A percentile compares a stretch with the other conserved stretches of the same genome.
Conservation (phyloP, 1,140 invertebrate genomes). For the Sycophila sp. region DNA sequence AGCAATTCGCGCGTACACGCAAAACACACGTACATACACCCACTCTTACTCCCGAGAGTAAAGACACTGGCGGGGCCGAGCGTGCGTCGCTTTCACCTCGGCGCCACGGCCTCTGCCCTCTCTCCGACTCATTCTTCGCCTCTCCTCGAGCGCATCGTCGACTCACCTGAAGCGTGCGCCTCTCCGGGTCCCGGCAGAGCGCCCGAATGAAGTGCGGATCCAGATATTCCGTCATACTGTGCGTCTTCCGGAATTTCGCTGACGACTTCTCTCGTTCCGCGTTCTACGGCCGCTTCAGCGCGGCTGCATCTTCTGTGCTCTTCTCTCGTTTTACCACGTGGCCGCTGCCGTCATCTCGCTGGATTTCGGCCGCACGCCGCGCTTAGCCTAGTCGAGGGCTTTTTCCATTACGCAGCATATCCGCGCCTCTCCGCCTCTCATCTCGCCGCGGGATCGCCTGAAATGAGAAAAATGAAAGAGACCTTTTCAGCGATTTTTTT, state of each 20-base stretch:
- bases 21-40: no score
- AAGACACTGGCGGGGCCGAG: no score
- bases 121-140: no score
- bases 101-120: no score
- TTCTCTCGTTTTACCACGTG: neutral
- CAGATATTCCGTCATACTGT: constrained; percentile 69
- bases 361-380: no score
- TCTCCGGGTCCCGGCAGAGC: constrained; percentile 71
- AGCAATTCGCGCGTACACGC: no score
- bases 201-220: constrained; percentile 73
- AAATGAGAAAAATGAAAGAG: constrained; percentile 28
- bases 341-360: neutral
- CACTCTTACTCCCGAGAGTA: no score
- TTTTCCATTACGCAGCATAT: constrained; percentile 21
- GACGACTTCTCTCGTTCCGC: neutral
- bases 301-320: neutral
- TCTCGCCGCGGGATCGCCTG: constrained; percentile 12
- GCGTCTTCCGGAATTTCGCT: neutral
- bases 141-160: neutral
- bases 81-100: no score
- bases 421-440: neutral
- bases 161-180: constrained; percentile 69
- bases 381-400: neutral
- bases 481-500: constrained; percentile 10
- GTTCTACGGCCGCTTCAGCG: neutral